Conservation (phyloP, 2,113 vertebrate genomes). For the Solea senegalensis region DNA sequence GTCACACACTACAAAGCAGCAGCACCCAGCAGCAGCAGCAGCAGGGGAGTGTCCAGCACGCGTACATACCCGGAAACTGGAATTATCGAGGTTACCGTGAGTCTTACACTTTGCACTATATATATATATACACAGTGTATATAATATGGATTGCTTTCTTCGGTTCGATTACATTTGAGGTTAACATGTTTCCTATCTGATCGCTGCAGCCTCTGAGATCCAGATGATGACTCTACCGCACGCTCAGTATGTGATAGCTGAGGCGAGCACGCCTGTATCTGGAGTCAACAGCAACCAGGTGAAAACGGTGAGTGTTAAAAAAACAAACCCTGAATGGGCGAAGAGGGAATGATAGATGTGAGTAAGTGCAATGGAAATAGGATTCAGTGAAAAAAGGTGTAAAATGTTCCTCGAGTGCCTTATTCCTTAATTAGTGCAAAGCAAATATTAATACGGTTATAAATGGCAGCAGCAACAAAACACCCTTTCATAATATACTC, state of each 20-base stretch:
- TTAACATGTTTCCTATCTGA: background rate
- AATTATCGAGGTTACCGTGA: constrained; percentile 94
- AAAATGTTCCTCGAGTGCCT: no score
- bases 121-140: no score
- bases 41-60: constrained; percentile 88
- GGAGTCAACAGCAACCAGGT: constrained; percentile 89
- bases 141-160: background rate
- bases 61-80: constrained; percentile 93
- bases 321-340: no score
- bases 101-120: constrained; percentile 46
- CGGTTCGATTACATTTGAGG: background rate
- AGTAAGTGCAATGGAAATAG: no score
- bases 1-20: constrained; percentile 82
- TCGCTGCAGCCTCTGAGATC: constrained; percentile 90
- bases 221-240: constrained; percentile 98
- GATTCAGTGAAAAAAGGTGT: no score
- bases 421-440: no score
- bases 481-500: no score
- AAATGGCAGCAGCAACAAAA: no score
- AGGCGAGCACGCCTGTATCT: constrained; percentile 87
- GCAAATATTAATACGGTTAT: no score
- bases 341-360: no score
- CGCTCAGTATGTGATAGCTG: constrained; percentile 95
- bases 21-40: constrained; percentile 74
- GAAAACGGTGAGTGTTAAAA: constrained; percentile 86